A percentile compares a stretch with the other conserved stretches of the same genome.
Evolutionary conservation across 2,113 vertebrate species (phyloP).

Genomic region (Actenoides lindsayi): DNA sequence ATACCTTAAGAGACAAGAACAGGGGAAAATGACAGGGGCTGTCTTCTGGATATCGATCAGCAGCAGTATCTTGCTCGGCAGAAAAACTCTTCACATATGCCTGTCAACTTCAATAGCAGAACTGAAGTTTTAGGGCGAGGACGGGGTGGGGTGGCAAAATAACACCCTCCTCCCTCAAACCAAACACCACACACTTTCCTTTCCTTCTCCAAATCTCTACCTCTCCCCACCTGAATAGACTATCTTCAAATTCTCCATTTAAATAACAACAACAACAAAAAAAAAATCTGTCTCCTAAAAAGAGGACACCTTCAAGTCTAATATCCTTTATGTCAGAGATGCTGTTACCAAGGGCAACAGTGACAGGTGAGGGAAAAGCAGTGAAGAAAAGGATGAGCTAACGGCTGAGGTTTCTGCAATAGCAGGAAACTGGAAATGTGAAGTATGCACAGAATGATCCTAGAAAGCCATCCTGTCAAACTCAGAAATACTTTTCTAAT

Average conservation of each 20-base stretch:
- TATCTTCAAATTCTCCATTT: background rate
- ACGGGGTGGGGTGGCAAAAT: background rate
- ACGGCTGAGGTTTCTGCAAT: background rate
- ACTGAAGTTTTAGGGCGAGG: background rate
- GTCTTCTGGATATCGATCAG: background rate
- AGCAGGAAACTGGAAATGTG: background rate
- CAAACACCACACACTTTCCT: background rate
- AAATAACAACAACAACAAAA: background rate
- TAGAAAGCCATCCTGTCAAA: background rate
- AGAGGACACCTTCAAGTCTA: background rate
- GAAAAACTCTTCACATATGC: background rate
- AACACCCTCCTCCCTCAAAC: background rate
- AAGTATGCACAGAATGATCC: background rate
- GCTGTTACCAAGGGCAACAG: background rate
- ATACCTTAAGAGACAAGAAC: background rate
- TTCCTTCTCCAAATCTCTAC: background rate
- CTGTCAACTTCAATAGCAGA: background rate
- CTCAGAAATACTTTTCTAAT: background rate
- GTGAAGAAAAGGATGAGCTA: background rate
- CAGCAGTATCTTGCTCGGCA: background rate
- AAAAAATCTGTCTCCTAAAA: background rate
- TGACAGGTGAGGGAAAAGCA: background rate
- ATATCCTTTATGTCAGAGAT: background rate
- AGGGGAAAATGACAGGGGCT: background rate
- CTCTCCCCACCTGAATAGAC: background rate